Conservation (phyloP, 35 echinoderm and acorn worm genomes). For the Apostichopus japonicus region DNA sequence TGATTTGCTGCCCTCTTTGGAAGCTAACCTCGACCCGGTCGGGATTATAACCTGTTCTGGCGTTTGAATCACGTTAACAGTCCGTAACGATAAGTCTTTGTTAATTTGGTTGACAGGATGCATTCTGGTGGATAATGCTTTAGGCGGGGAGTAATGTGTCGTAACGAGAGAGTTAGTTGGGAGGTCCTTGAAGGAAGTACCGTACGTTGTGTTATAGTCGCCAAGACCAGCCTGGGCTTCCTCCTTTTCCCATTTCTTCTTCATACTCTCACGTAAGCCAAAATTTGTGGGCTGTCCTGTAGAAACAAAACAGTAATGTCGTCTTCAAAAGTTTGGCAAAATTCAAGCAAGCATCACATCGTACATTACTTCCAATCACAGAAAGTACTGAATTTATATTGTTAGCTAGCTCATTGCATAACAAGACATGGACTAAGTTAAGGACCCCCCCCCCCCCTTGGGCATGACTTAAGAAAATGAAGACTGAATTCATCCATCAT, state of each 20-base stretch:
- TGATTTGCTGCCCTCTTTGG: conserved; percentile 25
- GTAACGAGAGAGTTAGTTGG: conserved; percentile 64
- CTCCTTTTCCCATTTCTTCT: conserved; percentile 73
- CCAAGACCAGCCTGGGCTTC: conserved; percentile 52
- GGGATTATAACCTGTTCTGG: conserved; percentile 73
- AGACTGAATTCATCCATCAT: too few species aligned
- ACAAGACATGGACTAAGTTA: too few species aligned
- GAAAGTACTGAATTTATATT: too few species aligned
- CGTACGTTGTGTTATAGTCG: conserved; percentile 85
- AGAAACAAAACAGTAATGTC: background rate
- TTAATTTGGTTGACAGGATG: conserved; percentile 89
- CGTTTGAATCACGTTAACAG: conserved; percentile 78
- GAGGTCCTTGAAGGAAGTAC: conserved; percentile 65
- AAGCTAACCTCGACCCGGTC: conserved; percentile 53
- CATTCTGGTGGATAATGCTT: conserved; percentile 78
- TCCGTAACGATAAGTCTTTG: conserved; percentile 85
- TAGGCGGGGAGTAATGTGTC: conserved; percentile 85
- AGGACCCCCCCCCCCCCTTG: too few species aligned
- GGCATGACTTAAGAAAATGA: too few species aligned
- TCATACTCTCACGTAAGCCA: conserved; percentile 65
- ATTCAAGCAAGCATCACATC: background rate
- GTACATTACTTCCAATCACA: too few species aligned
- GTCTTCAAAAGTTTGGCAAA: background rate
- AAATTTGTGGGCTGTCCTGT: conserved; percentile 87
- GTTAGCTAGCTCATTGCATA: too few species aligned